Conservation (phyloP, 2,113 vertebrate genomes). For the Blennius ocellaris region DNA sequence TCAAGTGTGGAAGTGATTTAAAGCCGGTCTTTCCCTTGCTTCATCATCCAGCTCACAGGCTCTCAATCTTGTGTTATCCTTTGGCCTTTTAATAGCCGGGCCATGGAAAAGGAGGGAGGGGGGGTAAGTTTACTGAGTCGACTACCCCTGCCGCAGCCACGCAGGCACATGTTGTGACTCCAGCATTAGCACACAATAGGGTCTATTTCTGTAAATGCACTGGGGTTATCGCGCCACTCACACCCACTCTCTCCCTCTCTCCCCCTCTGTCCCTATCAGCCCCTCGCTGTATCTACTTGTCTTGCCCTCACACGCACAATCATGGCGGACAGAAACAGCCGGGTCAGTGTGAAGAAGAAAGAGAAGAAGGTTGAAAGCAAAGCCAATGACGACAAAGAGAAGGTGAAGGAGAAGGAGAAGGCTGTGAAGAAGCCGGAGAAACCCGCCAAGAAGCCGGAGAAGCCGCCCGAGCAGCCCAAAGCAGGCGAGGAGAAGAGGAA, state of each 20-base stretch:
- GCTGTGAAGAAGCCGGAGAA: slow-evolving; percentile 55
- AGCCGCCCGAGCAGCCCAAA: slow-evolving; percentile 30
- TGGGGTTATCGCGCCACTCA: slow-evolving; percentile 68
- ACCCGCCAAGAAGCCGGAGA: slow-evolving; percentile 57
- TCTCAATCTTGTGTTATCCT: slow-evolving; percentile 32
- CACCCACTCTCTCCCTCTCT: slow-evolving; percentile 8
- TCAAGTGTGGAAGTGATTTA: slow-evolving; percentile 9
- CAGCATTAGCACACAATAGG: slow-evolving; percentile 68
- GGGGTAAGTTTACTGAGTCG: slow-evolving; percentile 52
- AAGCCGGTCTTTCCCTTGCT: not conserved
- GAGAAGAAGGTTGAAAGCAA: slow-evolving; percentile 76
- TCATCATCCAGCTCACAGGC: slow-evolving; percentile 15
- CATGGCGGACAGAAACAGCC: slow-evolving; percentile 76
- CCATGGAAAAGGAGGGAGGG: slow-evolving; percentile 64
- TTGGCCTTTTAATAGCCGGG: slow-evolving; percentile 68
- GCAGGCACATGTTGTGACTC: slow-evolving; percentile 59
- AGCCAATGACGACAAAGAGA: slow-evolving; percentile 60
- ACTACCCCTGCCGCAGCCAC: slow-evolving; percentile 34
- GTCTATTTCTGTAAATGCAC: slow-evolving; percentile 75
- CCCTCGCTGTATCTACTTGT: slow-evolving; percentile 41
- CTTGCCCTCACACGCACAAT: slow-evolving; percentile 56
- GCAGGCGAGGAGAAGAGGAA: slow-evolving; percentile 45
- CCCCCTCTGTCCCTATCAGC: slow-evolving; percentile 5
- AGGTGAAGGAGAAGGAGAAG: slow-evolving; percentile 63
- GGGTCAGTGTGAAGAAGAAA: slow-evolving; percentile 66